Evolutionary conservation across 37 sponge, comb jelly and placozoan species (phyloP).

Genomic region (Agelas oroides): DNA sequence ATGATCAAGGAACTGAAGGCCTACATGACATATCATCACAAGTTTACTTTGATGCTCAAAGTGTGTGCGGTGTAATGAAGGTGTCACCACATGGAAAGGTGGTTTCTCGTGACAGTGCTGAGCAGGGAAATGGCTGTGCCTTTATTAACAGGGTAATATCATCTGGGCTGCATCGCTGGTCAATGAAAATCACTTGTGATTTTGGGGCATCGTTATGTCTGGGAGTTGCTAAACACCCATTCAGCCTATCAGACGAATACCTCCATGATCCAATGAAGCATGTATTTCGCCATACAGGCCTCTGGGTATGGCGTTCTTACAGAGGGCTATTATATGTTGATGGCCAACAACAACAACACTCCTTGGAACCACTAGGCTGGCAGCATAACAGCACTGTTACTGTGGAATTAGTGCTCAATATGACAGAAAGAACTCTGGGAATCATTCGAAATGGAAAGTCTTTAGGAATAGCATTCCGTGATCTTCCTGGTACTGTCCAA

Average conservation of each 20-base stretch:
- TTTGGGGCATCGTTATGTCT: conserved; percentile 60
- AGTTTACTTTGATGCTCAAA: too few species aligned
- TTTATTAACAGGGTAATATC: conserved; percentile 21
- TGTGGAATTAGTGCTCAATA: conserved; percentile 38
- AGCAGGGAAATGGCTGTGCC: conserved; percentile 46
- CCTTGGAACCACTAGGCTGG: conserved; percentile 34
- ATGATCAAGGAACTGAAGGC: background rate
- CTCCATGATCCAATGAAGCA: conserved; percentile 23
- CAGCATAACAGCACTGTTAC: conserved; percentile 2
- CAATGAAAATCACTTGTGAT: conserved; percentile 36
- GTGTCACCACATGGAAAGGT: background rate
- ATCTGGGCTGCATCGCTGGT: conserved; percentile 35
- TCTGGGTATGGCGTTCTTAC: conserved; percentile 61
- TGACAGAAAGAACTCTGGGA: conserved; percentile 31
- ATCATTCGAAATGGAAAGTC: conserved; percentile 26
- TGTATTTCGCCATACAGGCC: conserved; percentile 38
- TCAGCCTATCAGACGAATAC: conserved; percentile 23
- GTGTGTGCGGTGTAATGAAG: conserved; percentile 20
- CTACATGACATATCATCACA: background rate
- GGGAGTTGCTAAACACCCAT: conserved; percentile 45
- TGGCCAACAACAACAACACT: conserved; percentile 31
- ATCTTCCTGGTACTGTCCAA: conserved; percentile 40
- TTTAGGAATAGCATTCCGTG: conserved; percentile 47
- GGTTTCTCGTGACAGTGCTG: conserved; percentile 1
- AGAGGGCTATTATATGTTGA: conserved; percentile 50